Percentiles rank a stretch among this genome's conserved stretches.
These are phyloP conservation scores for Erpetoichthys calabaricus DNA, from an alignment of 2,797 vertebrate species.

Conservation along the genomic window DNA sequence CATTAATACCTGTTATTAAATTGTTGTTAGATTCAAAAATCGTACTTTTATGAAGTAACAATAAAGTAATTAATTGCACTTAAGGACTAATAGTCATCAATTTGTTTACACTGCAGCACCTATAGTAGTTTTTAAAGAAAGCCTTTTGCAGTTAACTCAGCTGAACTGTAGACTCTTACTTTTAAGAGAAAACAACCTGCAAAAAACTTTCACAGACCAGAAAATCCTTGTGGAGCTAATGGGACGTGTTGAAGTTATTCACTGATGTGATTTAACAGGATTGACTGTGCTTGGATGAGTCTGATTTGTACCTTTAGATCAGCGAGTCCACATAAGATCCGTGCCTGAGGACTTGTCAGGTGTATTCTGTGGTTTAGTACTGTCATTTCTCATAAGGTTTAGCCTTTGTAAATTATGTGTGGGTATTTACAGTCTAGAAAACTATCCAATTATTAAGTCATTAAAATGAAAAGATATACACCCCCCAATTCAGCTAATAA, in stretches of 20 bases:
- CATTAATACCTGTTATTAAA: too few species aligned
- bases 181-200: neutral
- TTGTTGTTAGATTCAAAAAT: too few species aligned
- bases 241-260: conserved; percentile 27
- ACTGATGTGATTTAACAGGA: conserved; percentile 25
- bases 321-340: conserved; percentile 18
- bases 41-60: too few species aligned
- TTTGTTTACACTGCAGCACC: too few species aligned
- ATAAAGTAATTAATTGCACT: too few species aligned
- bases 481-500: neutral
- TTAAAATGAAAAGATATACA: conserved; percentile 20
- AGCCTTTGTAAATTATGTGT: conserved; percentile 24
- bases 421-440: conserved; percentile 25
- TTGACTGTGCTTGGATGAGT: conserved; percentile 18
- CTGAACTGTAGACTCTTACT: too few species aligned
- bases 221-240: conserved; percentile 19
- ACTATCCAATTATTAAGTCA: conserved; percentile 24
- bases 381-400: conserved; percentile 22
- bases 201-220: neutral
- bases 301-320: conserved; percentile 15
- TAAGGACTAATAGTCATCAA: too few species aligned
- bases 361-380: conserved; percentile 14
- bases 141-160: too few species aligned
- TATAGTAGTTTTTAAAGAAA: too few species aligned
- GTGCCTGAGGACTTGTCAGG: conserved; percentile 14